These are phyloP conservation scores for Ctenopoma multispine DNA, from an alignment of 2,797 vertebrate genomes.

Conservation along the genomic window DNA sequence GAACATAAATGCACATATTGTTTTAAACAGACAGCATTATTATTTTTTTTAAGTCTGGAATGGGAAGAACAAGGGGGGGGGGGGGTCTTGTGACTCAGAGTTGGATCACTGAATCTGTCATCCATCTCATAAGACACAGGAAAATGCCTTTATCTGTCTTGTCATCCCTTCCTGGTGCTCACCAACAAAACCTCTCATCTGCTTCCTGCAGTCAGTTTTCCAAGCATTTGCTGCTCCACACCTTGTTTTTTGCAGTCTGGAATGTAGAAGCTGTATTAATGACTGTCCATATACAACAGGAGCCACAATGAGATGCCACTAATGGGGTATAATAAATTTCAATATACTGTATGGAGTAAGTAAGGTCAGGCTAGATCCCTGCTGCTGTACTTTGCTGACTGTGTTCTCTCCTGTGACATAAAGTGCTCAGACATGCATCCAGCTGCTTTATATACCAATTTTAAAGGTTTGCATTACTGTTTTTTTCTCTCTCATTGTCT, in stretches of 20 bases:
- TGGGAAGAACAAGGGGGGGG: background rate
- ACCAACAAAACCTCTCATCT: background rate
- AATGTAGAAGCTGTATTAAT: slow-evolving; percentile 6
- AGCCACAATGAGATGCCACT: slow-evolving; percentile 14
- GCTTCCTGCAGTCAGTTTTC: slow-evolving; percentile 3
- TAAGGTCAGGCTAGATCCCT: slow-evolving; percentile 22
- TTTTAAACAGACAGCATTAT: too few relatives aligned
- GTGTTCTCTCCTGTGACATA: slow-evolving; percentile 23
- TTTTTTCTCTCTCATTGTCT: slow-evolving; percentile 29
- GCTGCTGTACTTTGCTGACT: slow-evolving; percentile 28
- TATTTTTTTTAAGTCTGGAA: background rate
- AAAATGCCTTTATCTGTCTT: slow-evolving; percentile 24
- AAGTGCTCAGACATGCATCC: slow-evolving; percentile 49
- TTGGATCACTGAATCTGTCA: slow-evolving; percentile 5
- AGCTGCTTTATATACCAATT: slow-evolving; percentile 47
- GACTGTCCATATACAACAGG: slow-evolving; percentile 44
- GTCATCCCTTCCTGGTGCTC: slow-evolving; percentile 20
- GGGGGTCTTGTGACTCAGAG: slow-evolving; percentile 14
- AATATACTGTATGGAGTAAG: slow-evolving; percentile 38
- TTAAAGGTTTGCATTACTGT: slow-evolving; percentile 42
- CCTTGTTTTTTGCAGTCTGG: slow-evolving; percentile 24
- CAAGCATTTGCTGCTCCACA: slow-evolving; percentile 1
- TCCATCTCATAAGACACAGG: slow-evolving; percentile 15
- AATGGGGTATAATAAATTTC: slow-evolving; percentile 44
- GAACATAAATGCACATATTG: too few relatives aligned